phyloP scores from a whole-genome alignment of 2,113 vertebrate genomes.

The Nicator chloris region DNA sequence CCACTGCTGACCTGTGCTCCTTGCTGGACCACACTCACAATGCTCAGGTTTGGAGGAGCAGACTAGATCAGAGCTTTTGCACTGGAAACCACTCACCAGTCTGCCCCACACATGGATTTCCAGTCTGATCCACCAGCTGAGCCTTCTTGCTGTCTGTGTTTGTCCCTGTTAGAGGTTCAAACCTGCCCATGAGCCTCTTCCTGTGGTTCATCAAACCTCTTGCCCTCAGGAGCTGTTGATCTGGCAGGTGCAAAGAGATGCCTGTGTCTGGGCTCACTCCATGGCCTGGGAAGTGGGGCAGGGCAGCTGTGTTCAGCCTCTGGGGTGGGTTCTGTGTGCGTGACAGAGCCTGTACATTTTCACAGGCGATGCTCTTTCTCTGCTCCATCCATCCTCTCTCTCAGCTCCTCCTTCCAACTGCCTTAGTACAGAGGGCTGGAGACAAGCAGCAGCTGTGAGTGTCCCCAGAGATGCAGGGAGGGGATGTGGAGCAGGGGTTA shows the following conservation, averaged over 20 bases:
- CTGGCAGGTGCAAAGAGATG: background rate
- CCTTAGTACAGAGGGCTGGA: background rate
- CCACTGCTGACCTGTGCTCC: background rate
- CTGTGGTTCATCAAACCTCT: fast-evolving
- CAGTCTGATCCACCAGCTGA: background rate
- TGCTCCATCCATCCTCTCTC: background rate
- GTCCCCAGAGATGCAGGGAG: fast-evolving
- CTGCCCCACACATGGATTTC: background rate
- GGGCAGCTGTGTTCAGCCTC: background rate
- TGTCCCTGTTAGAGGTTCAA: background rate
- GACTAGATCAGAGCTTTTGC: background rate
- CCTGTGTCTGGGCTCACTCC: fast-evolving
- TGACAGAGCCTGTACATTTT: background rate
- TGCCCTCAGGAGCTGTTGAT: background rate
- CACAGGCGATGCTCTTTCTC: background rate
- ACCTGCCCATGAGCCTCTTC: fast-evolving
- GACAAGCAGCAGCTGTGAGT: background rate
- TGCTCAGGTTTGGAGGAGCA: background rate
- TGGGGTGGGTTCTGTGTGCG: background rate
- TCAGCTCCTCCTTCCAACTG: background rate
- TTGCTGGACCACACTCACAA: background rate
- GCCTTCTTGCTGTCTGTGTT: background rate
- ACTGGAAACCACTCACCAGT: background rate
- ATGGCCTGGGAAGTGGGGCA: background rate
- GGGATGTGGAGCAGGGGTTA: background rate